These are phyloP conservation scores for Drosophila nigritarsus DNA, from an alignment of 2,888 invertebrate species.

Conservation along the genomic window DNA sequence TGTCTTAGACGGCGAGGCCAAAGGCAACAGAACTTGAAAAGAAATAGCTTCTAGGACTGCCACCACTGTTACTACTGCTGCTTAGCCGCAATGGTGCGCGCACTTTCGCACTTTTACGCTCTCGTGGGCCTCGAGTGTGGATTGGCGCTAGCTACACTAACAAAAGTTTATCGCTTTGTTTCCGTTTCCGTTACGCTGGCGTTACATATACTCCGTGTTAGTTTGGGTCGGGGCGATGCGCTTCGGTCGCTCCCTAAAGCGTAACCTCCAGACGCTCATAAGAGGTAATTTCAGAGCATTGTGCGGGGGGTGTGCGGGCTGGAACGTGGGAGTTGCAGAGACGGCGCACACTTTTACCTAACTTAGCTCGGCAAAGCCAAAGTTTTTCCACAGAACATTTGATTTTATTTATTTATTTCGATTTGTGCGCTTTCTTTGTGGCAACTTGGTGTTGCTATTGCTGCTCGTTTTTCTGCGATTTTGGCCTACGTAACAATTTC, in stretches of 20 bases:
- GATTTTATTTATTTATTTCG: slow-evolving; percentile 80
- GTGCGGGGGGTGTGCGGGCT: background rate
- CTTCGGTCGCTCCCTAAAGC: slow-evolving; percentile 45
- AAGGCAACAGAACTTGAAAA: slow-evolving; percentile 40
- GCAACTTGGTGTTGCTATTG: slow-evolving; percentile 20
- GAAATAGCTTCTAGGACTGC: slow-evolving; percentile 20
- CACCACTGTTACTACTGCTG: slow-evolving; percentile 10
- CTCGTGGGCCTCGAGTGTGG: slow-evolving; percentile 65
- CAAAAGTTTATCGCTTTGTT: slow-evolving; percentile 79
- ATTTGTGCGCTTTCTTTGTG: slow-evolving; percentile 59
- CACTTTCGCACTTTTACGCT: slow-evolving; percentile 76
- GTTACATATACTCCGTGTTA: slow-evolving; percentile 50
- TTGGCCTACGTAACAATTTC: slow-evolving; percentile 69
- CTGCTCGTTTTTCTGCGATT: slow-evolving; percentile 28
- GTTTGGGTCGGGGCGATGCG: slow-evolving; percentile 1
- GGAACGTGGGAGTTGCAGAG: background rate
- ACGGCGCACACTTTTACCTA: slow-evolving; percentile 54
- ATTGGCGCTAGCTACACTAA: slow-evolving; percentile 66
- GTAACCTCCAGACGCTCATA: slow-evolving; percentile 76
- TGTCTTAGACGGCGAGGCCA: slow-evolving; percentile 31
- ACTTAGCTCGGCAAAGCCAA: slow-evolving; percentile 52
- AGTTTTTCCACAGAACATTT: slow-evolving; percentile 72
- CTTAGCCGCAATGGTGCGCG: slow-evolving; percentile 41
- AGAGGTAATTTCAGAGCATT: slow-evolving; percentile 73
- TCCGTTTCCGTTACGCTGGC: slow-evolving; percentile 75